These are phyloP conservation scores for Willisornis vidua DNA, from an alignment of 2,113 vertebrate species.

Conservation along the genomic window DNA sequence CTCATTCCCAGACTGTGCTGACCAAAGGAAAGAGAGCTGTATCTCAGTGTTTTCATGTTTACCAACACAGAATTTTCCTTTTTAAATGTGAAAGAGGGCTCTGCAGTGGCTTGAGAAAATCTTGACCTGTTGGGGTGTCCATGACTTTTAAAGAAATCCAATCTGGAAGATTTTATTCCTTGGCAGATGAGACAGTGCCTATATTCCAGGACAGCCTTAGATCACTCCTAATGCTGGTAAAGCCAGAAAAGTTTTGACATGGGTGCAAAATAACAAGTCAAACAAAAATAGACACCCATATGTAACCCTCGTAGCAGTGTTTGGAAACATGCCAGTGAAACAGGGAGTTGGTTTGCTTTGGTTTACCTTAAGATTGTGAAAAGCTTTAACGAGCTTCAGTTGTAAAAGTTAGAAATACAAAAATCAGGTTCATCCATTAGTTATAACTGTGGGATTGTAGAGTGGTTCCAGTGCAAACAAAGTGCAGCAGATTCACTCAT, in stretches of 20 bases:
- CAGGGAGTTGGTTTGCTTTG: neutral
- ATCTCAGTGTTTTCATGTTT: neutral
- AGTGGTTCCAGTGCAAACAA: neutral
- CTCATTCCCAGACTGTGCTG: neutral
- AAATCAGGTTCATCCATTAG: neutral
- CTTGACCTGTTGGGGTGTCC: neutral
- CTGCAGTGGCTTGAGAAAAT: neutral
- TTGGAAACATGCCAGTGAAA: neutral
- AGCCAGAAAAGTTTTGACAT: neutral
- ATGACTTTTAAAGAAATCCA: neutral
- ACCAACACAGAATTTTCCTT: neutral
- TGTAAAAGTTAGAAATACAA: neutral
- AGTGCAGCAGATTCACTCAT: neutral
- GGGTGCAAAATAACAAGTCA: neutral
- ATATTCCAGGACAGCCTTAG: neutral
- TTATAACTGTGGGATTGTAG: neutral
- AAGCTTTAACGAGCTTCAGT: neutral
- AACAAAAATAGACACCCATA: neutral
- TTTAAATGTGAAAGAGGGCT: neutral
- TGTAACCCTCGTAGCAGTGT: neutral
- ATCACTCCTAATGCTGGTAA: neutral
- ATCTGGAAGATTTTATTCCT: neutral
- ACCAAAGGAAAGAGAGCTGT: neutral
- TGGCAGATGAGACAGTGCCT: neutral
- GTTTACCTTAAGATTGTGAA: neutral